Base-by-base conservation (phyloP, 2,797 vertebrate species). In the Cyclopterus lumpus region DNA sequence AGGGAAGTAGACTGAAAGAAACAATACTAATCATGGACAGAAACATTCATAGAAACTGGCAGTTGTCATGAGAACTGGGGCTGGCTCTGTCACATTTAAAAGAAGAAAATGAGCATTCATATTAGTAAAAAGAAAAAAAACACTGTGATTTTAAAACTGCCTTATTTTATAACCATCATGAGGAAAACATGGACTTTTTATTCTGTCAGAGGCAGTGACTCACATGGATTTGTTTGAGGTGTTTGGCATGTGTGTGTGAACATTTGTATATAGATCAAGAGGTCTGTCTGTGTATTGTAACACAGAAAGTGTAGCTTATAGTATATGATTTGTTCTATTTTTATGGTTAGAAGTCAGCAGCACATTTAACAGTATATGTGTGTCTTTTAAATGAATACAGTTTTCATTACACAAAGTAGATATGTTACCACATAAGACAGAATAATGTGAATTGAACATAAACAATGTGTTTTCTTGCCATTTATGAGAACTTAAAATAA, bases 181-280 rank as follows among this genome's bases (percentile, higher is more conserved):
- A 73, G 58, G 26, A 61, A 81, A 65, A 79, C 73, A 38, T 42
- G 71, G 74, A 71, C 40, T 18, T 74, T 72, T 81, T 66, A 40
- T 67, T 60, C 69, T 60, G 32, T 61, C 49, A 54, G 42, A 70
- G 80, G 64, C 68, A 24, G 75, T 79, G 77, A 77, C 66, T 77
- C 62, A 78, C 36, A 61, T 73, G 66, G 63, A 71, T 80, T 75
- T 83, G n/a, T 79, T 67, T 84, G 68, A 86, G 71, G 67, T 84
- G 65, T 79, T 79, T 67, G 12, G 77, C 49, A 60, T 86, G 77
- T 77, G 77, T 80, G 77, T 80, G 77, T 84, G 89, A 81, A 77
- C 65, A 65, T 88, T 84, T 93, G 91, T 92, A 89, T 44, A 88
- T 88, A 87, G 60, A 86, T 72, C 30, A 78, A 75, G 30, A 75